These are phyloP conservation scores for Zaprionus nigranus DNA, from an alignment of 1,140 invertebrate species.

Conservation along the genomic window DNA sequence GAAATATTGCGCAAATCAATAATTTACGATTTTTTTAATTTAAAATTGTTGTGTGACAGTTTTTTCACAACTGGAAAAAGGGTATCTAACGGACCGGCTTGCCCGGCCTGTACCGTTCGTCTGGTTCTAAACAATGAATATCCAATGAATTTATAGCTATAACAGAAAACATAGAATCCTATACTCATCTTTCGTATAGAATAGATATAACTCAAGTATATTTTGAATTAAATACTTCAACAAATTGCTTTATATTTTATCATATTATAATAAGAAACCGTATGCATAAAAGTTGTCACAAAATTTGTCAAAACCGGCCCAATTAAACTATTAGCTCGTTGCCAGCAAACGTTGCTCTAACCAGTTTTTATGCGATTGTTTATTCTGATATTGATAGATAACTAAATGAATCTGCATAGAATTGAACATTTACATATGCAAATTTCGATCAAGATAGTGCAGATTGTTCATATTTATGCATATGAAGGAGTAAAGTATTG, in stretches of 20 bases:
- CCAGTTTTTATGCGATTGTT: background rate
- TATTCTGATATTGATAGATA: slow-evolving; percentile 8
- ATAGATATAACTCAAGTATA: background rate
- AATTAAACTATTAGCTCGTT: slow-evolving; percentile 8
- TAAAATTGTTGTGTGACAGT: too few species aligned
- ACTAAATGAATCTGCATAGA: slow-evolving; percentile 8
- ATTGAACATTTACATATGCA: slow-evolving; percentile 9
- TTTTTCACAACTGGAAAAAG: too few species aligned
- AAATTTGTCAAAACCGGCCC: slow-evolving; percentile 2
- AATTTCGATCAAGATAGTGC: background rate
- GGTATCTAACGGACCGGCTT: too few species aligned
- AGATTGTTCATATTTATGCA: background rate
- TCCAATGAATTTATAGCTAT: too few species aligned
- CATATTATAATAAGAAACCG: background rate
- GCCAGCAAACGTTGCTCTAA: background rate
- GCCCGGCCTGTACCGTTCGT: too few species aligned
- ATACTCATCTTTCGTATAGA: background rate
- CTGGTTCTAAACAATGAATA: too few species aligned
- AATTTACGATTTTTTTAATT: too few species aligned
- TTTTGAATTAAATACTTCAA: background rate
- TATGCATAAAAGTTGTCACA: slow-evolving; percentile 1
- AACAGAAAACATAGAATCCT: background rate
- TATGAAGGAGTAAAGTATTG: background rate
- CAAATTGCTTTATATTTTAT: background rate
- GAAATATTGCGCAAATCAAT: too few species aligned